Conservation (phyloP, 2,888 invertebrate species). For the Magallana nippona region DNA sequence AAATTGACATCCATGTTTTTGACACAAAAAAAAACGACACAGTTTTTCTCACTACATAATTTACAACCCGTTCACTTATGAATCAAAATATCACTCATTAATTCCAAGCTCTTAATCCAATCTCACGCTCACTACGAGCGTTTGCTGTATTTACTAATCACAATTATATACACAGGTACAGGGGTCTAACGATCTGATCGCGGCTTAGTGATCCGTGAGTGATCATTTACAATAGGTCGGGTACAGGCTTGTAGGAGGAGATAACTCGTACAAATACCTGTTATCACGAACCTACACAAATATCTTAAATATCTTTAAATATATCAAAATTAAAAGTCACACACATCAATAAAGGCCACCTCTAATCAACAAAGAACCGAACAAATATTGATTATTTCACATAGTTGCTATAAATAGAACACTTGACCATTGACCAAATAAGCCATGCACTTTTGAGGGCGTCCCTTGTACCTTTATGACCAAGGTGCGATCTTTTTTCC, state of each 20-base stretch:
- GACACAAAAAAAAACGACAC: not conserved
- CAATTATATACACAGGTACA: not conserved
- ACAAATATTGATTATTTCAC: too few relatives aligned
- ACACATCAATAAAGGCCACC: too few relatives aligned
- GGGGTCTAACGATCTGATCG: conserved; percentile 2
- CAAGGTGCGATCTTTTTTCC: too few relatives aligned
- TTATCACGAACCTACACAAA: not conserved
- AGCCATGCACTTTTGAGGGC: too few relatives aligned
- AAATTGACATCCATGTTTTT: conserved; percentile 7
- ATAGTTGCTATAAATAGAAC: too few relatives aligned
- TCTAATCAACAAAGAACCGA: too few relatives aligned
- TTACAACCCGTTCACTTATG: not conserved
- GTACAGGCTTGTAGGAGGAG: not conserved
- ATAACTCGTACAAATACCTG: not conserved
- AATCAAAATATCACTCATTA: too few relatives aligned
- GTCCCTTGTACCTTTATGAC: too few relatives aligned
- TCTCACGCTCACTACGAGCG: not conserved
- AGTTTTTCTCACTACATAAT: not conserved
- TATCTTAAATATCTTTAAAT: not conserved
- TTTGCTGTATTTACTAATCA: not conserved
- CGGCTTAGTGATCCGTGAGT: conserved; percentile 8
- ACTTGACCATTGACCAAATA: too few relatives aligned
- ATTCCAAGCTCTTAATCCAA: not conserved
- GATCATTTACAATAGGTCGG: conserved; percentile 27
- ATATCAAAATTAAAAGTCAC: not conserved